Evolutionary conservation across 92 coral and sea anemone genomes (phyloP).

Genomic region (Zoanthus sansibaricus): DNA sequence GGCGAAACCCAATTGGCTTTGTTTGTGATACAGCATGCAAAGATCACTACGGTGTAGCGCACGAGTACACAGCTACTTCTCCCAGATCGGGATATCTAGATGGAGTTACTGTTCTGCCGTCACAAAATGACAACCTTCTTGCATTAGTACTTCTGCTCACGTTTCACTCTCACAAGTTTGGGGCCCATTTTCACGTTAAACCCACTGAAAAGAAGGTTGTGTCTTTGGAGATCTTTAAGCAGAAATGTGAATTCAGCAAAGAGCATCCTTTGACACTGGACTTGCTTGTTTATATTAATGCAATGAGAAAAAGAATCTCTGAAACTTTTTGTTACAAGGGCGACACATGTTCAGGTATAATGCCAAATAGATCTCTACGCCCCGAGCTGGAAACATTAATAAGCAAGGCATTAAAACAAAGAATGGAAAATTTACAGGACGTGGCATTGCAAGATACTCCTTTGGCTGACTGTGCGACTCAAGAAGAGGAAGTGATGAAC

Average conservation of each 20-base stretch:
- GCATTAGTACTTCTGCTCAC: slow-evolving; percentile 26
- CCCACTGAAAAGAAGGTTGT: slow-evolving; percentile 14
- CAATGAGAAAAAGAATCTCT: slow-evolving; percentile 11
- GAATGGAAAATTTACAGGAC: not conserved
- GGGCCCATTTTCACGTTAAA: slow-evolving; percentile 27
- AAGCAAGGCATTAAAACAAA: not conserved
- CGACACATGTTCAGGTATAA: slow-evolving; percentile 11
- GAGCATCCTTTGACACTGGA: slow-evolving; percentile 25
- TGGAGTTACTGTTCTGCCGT: slow-evolving; percentile 37
- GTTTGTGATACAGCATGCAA: slow-evolving; percentile 22
- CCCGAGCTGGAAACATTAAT: slow-evolving; percentile 17
- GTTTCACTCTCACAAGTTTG: slow-evolving; percentile 45
- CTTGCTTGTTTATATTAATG: slow-evolving; percentile 16
- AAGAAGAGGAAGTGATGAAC: not conserved
- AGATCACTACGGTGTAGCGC: slow-evolving; percentile 28
- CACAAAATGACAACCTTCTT: slow-evolving; percentile 37
- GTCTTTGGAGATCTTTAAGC: slow-evolving; percentile 26
- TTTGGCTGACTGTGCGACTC: not conserved
- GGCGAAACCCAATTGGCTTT: slow-evolving; percentile 47
- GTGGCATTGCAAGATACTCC: not conserved
- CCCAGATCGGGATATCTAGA: not conserved
- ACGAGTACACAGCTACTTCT: not conserved
- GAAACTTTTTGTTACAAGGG: slow-evolving; percentile 22
- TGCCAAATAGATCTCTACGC: slow-evolving; percentile 19
- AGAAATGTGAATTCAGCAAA: slow-evolving; percentile 13